Percentiles rank a stretch among this genome's conserved stretches.
These are phyloP conservation scores for Hirtodrosophila histrioides DNA, from an alignment of 2,888 invertebrate species.

Conservation along the genomic window DNA sequence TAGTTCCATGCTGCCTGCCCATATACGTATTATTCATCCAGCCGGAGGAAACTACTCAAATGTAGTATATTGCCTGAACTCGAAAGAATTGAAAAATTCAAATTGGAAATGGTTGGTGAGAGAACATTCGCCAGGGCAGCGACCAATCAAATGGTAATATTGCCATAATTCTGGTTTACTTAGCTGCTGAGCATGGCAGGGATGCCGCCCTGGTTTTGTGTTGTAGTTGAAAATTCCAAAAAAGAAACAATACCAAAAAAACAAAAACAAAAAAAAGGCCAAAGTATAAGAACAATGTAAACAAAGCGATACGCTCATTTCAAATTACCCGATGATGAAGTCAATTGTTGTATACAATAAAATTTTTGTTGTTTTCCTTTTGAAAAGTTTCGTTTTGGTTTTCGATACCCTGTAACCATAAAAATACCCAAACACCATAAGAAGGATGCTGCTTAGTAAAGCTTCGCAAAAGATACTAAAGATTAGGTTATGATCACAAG, in stretches of 20 bases:
- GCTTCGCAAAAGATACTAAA: no score
- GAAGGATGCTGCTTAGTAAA: no score
- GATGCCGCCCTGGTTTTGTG: slow-evolving; percentile 38
- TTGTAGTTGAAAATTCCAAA: slow-evolving; percentile 57
- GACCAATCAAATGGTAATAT: neutral
- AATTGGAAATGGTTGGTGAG: slow-evolving; percentile 17
- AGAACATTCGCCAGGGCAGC: slow-evolving; percentile 23
- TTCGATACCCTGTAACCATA: slow-evolving; percentile 30
- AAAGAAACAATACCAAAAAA: slow-evolving; percentile 48
- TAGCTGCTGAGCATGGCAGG: slow-evolving; percentile 1
- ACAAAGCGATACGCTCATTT: slow-evolving; percentile 77
- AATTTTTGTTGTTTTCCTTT: slow-evolving; percentile 52
- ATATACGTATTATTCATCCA: slow-evolving; percentile 27
- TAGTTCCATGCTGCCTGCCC: neutral
- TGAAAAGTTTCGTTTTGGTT: slow-evolving; percentile 39
- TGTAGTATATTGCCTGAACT: neutral
- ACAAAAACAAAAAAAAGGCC: slow-evolving; percentile 23
- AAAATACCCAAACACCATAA: neutral
- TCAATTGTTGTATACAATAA: slow-evolving; percentile 78
- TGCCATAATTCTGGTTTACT: neutral
- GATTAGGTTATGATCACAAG: no score
- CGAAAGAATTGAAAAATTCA: slow-evolving; percentile 23
- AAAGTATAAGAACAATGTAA: slow-evolving; percentile 77
- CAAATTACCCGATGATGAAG: slow-evolving; percentile 80
- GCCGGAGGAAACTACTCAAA: slow-evolving; percentile 43